Conservation (phyloP, 92 coral and sea anemone species). For the Parazoanthus atlanticus region DNA sequence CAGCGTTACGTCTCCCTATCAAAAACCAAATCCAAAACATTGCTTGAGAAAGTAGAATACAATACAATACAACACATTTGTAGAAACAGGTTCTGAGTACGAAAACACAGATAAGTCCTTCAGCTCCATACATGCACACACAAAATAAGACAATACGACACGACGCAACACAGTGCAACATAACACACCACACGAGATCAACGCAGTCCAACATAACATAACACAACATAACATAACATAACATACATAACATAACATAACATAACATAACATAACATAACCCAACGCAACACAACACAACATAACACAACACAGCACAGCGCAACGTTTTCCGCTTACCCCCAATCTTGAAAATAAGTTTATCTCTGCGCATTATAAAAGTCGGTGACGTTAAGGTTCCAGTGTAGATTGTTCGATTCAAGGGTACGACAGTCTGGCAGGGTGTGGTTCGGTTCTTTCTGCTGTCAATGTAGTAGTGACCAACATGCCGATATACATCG, state of each 20-base stretch:
- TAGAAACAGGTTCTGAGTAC: too few relatives aligned
- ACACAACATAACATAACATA: neutral
- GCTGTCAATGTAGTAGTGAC: constrained; percentile 47
- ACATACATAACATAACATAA: too few relatives aligned
- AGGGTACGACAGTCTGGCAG: neutral
- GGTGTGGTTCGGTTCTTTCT: constrained; percentile 45
- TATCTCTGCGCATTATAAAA: constrained; percentile 40
- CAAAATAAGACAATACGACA: neutral
- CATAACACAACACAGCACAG: neutral
- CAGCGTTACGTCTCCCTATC: constrained; percentile 31
- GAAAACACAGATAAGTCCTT: too few relatives aligned
- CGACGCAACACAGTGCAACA: neutral
- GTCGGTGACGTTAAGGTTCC: constrained; percentile 58
- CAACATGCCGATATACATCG: constrained; percentile 25
- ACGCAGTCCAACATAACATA: neutral
- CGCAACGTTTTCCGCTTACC: neutral
- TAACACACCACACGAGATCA: neutral
- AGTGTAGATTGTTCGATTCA: constrained; percentile 19
- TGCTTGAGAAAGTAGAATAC: too few relatives aligned
- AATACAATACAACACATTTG: neutral
- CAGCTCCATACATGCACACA: neutral
- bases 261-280: neutral
- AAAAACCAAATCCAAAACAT: neutral
- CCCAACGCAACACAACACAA: neutral
- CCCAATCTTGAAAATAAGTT: constrained; percentile 49